Evolutionary conservation across 2,797 vertebrate genomes (phyloP).

Genomic region (Spinus pinus): DNA sequence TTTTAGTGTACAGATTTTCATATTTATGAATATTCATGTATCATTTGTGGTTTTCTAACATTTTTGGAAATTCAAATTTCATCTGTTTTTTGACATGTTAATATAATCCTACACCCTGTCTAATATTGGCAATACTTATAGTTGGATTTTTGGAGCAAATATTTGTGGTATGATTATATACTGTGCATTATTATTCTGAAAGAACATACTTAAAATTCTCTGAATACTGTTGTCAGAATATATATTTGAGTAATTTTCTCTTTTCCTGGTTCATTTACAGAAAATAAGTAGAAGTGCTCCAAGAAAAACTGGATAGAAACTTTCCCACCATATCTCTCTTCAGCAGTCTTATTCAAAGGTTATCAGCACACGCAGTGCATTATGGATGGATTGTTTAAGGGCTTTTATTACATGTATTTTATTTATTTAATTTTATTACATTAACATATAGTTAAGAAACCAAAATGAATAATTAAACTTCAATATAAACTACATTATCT

Average conservation of each 20-base stretch:
- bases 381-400: background rate
- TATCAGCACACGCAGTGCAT: background rate
- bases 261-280: background rate
- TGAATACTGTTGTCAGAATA: background rate
- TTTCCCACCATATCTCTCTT: background rate
- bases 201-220: background rate
- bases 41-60: background rate
- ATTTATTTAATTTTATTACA: background rate
- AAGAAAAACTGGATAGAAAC: background rate
- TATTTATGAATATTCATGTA: constrained; percentile 14
- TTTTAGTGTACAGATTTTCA: background rate
- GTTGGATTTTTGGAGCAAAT: background rate
- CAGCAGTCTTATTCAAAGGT: background rate
- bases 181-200: background rate
- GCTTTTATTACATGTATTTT: background rate
- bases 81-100: background rate
- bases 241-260: background rate
- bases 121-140: background rate
- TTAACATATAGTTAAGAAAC: background rate
- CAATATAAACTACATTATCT: background rate
- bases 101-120: background rate
- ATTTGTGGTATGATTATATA: background rate
- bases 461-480: background rate
- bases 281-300: background rate
- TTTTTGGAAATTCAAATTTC: background rate